Evolutionary conservation across 2,888 invertebrate species (phyloP).

Genomic region (Incurvaria masculella): DNA sequence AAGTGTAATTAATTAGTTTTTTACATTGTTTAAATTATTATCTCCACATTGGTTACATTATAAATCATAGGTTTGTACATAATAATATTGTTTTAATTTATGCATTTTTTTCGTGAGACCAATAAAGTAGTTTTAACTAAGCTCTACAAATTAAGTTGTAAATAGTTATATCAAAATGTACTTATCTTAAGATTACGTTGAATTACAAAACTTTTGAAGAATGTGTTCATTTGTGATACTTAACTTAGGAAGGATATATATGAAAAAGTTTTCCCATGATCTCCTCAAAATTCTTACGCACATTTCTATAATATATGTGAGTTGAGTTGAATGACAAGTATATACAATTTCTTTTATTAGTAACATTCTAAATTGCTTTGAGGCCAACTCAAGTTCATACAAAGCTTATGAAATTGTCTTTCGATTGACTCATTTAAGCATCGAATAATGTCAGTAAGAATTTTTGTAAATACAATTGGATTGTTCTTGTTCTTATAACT

Average conservation of each 20-base stretch:
- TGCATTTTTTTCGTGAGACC: slow-evolving; percentile 13
- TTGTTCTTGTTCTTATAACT: not conserved
- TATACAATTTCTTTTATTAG: no score
- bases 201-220: slow-evolving; percentile 36
- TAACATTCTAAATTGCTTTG: no score
- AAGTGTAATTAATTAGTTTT: slow-evolving; percentile 24
- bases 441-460: not conserved
- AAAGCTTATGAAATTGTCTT: no score
- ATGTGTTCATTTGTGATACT: slow-evolving; percentile 57
- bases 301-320: no score
- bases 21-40: slow-evolving; percentile 31
- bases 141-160: not conserved
- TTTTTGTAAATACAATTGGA: slow-evolving; percentile 52
- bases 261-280: slow-evolving; percentile 52
- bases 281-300: slow-evolving; percentile 53
- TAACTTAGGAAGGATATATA: slow-evolving; percentile 35
- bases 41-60: slow-evolving; percentile 18
- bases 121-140: slow-evolving; percentile 4
- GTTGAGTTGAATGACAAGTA: no score
- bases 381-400: no score
- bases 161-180: no score
- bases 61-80: slow-evolving; percentile 12
- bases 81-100: slow-evolving; percentile 15
- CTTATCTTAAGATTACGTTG: slow-evolving; percentile 17
- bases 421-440: not conserved